phyloP scores from a whole-genome alignment of 2,113 vertebrate species.

The Strix aluco region DNA sequence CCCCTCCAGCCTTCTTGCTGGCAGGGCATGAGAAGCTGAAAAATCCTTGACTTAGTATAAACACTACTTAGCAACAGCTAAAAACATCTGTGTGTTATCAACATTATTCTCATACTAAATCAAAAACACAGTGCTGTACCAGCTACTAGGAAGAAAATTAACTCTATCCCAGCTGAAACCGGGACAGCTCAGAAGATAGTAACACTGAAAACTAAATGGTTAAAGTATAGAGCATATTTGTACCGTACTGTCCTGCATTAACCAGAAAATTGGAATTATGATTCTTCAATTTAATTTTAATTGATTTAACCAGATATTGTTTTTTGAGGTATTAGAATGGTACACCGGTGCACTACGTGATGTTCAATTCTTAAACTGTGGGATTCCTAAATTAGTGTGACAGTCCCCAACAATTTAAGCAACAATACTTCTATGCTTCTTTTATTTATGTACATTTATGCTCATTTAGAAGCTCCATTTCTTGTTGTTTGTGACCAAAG shows the following conservation, averaged over 20 bases:
- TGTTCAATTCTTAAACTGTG: neutral
- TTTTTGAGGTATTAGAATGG: neutral
- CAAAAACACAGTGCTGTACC: no score
- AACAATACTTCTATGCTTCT: neutral
- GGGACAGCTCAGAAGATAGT: neutral
- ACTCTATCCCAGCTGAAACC: no score
- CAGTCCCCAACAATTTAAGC: neutral
- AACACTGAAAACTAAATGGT: neutral
- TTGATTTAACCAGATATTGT: neutral
- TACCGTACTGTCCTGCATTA: neutral
- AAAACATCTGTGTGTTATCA: no score
- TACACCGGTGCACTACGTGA: neutral
- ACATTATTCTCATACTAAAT: no score
- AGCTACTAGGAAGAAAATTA: no score
- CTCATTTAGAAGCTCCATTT: neutral
- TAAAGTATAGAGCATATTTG: neutral
- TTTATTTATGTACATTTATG: neutral
- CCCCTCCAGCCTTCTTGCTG: no score
- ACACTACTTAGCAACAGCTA: no score
- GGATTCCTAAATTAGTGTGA: neutral
- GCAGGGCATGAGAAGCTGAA: no score
- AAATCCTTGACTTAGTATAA: no score
- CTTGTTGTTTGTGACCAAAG: neutral
- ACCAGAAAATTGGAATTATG: neutral
- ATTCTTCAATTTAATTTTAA: neutral